Percentiles rank a stretch among this genome's conserved stretches.
Evolutionary conservation across 2,113 vertebrate species (phyloP).

Genomic region (Pseudopipra pipra): DNA sequence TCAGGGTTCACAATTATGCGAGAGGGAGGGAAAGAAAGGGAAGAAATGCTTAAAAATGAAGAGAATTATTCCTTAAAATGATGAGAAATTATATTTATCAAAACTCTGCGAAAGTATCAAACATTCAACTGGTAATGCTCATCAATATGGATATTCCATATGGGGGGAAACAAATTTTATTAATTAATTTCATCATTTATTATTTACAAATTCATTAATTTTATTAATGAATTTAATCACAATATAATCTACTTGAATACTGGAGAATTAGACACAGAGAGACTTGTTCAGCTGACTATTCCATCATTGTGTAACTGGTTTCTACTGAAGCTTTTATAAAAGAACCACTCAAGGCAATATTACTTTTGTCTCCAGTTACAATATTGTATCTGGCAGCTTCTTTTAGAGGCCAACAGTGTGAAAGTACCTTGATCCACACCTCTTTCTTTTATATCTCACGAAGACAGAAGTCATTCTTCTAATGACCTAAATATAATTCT

Average conservation of each 20-base stretch:
- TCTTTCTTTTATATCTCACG: background rate
- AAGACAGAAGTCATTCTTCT: background rate
- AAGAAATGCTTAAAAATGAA: background rate
- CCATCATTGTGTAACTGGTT: background rate
- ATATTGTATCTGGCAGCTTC: background rate
- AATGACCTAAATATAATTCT: background rate
- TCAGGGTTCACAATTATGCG: background rate
- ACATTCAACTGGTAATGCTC: background rate
- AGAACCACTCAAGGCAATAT: background rate
- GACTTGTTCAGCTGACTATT: background rate
- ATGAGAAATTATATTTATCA: background rate
- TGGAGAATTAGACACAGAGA: background rate
- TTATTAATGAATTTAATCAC: background rate
- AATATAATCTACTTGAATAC: background rate
- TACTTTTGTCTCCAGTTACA: background rate
- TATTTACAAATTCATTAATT: background rate
- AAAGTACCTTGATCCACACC: background rate
- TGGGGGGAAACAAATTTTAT: background rate
- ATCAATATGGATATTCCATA: background rate
- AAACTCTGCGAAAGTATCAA: background rate
- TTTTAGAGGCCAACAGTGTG: background rate
- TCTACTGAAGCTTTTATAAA: background rate
- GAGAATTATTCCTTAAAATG: background rate
- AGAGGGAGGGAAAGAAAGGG: background rate
- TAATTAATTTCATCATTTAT: background rate